A percentile compares a stretch with the other conserved stretches of the same genome.
Conservation (phyloP, 2,113 vertebrate species). For the Oreochromis aureus region DNA sequence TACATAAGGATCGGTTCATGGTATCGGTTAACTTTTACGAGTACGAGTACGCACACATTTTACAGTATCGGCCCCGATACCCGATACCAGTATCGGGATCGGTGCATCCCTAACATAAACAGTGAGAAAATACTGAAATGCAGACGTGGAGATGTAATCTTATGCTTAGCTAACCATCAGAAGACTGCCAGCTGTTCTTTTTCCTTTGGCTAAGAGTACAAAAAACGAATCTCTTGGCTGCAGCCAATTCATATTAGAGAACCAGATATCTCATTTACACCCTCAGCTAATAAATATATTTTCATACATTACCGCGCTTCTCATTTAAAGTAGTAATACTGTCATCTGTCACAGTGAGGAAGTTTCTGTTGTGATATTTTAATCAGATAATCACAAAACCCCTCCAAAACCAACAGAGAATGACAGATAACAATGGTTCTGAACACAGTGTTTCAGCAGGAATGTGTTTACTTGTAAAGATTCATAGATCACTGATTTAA, state of each 20-base stretch:
- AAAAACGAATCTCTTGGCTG: background rate
- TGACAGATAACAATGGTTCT: background rate
- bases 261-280: background rate
- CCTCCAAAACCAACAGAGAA: background rate
- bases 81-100: no score
- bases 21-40: no score
- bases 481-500: background rate
- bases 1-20: no score
- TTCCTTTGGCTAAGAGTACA: background rate
- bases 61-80: no score
- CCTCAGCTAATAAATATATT: background rate
- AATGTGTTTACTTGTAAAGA: background rate
- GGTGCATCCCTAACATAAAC: no score
- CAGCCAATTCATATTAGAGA: background rate
- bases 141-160: background rate
- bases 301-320: background rate
- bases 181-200: background rate
- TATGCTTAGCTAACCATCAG: background rate
- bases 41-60: no score
- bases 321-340: background rate
- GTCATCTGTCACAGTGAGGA: background rate
- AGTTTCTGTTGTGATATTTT: background rate
- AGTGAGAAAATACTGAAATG: background rate
- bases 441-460: background rate
- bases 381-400: background rate